Conservation (phyloP, 2,113 vertebrate species). For the Oostethus manadensis region DNA sequence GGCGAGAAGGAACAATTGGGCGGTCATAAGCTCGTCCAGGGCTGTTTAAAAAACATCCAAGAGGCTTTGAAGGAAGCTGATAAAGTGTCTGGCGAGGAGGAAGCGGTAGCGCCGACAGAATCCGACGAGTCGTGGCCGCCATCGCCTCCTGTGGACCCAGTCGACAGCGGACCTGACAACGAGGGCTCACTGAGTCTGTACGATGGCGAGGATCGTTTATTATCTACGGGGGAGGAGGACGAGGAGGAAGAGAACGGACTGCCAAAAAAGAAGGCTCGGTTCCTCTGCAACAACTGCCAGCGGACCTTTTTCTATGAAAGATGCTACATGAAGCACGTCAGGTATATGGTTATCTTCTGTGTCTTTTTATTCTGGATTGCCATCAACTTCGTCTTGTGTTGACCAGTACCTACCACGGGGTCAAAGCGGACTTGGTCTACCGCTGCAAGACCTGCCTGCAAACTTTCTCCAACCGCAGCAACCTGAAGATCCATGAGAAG, state of each 20-base stretch:
- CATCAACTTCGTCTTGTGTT: constrained; percentile 50
- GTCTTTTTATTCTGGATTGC: not conserved
- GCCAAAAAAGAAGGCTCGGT: constrained; percentile 64
- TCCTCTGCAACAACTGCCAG: constrained; percentile 75
- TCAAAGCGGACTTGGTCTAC: constrained; percentile 75
- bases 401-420: constrained; percentile 76
- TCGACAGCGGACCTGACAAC: not conserved
- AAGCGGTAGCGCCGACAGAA: constrained; percentile 4
- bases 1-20: constrained; percentile 67
- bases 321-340: constrained; percentile 74
- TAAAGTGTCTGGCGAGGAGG: not conserved
- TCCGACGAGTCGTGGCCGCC: not conserved
- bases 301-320: constrained; percentile 73
- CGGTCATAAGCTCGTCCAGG: constrained; percentile 76
- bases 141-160: not conserved
- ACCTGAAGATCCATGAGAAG: constrained; percentile 90
- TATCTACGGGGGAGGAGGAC: constrained; percentile 23
- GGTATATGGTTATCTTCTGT: constrained; percentile 22
- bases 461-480: constrained; percentile 94
- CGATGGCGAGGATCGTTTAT: constrained; percentile 32
- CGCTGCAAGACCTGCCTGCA: constrained; percentile 87
- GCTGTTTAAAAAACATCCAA: constrained; percentile 61
- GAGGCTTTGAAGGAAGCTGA: constrained; percentile 5
- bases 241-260: constrained; percentile 11
- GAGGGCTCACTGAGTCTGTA: not conserved